These are phyloP conservation scores for Odontomyia ornata DNA, from an alignment of 2,888 invertebrate species.

Conservation along the genomic window DNA sequence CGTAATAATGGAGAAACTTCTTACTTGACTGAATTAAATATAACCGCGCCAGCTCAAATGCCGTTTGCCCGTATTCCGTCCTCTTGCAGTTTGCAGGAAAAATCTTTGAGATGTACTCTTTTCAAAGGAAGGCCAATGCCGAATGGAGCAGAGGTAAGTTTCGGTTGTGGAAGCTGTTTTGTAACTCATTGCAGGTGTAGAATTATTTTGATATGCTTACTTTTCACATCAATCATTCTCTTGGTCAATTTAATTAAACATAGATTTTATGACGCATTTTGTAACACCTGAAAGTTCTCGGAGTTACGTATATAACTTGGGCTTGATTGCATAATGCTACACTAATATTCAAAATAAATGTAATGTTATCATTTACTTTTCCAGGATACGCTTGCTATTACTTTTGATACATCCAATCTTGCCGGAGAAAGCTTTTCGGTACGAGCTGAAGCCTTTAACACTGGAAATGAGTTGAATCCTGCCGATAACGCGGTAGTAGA, in stretches of 20 bases:
- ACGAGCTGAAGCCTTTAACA: conserved; percentile 61
- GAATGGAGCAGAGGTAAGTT: conserved; percentile 53
- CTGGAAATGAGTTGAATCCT: conserved; percentile 59
- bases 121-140: conserved; percentile 59
- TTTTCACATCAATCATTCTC: no score
- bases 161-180: neutral
- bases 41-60: conserved; percentile 63
- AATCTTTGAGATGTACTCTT: conserved; percentile 59
- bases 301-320: no score
- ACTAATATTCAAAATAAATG: no score
- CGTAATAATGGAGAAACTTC: conserved; percentile 65
- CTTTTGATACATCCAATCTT: conserved; percentile 60
- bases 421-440: conserved; percentile 57
- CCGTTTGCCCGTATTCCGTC: conserved; percentile 61
- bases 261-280: no score
- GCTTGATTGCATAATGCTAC: no score
- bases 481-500: conserved; percentile 57
- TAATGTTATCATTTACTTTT: neutral
- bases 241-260: no score
- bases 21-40: conserved; percentile 64
- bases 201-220: no score
- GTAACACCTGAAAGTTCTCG: neutral
- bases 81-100: conserved; percentile 55
- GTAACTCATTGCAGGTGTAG: no score
- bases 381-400: conserved; percentile 56